Evolutionary conservation across 2,113 vertebrate genomes (phyloP), one percentile per base, ranked within the genome.

Genomic region (Pomatostomus ruficeps): DNA sequence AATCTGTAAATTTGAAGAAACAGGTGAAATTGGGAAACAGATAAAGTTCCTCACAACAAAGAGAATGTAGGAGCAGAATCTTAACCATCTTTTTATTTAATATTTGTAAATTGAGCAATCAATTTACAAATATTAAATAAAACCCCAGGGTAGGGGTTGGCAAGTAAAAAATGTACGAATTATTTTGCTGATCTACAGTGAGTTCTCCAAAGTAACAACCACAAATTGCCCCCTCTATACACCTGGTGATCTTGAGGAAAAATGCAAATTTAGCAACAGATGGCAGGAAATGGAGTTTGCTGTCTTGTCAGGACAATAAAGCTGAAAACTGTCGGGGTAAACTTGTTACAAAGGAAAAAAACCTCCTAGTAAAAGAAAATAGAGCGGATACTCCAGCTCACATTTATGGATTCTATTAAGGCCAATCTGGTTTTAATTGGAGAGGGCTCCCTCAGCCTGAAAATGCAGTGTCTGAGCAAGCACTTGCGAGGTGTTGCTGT

Each of bases 401-500:
- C 74, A 86, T 94, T 79, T 78, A 72, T 82, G 54, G 91, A 75
- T 91, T 94, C 70, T 94, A 43, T 85, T 95, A 93, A 94, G 54
- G 51, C 63, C 68, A 94, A 68, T 91, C 86, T 94, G 77, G 1
- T 85, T 94, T 87, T 96, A 87, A 93, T 91, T 93, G 94, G 62
- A 65, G 52, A 61, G 73, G 52, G 12, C 35, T 94, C 94, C 73
- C 58, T 75, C 19, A 75, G 42, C 57, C 73, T 87, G 40, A 67
- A 86, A 95, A 48, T 35, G 57, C 22, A 29, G 40, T 71, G 63
- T 70, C 61, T 86, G 6, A 72, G 81, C 70, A 92, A 70, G 40
- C 19, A 26, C 74, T 89, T 87, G 40, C 70, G 57, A 59, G 62
- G 91, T 81, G 22, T 79, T 79, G 40, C 33, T 36, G 26, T 93